Evolutionary conservation across 2,797 vertebrate genomes (phyloP).

Genomic region (Lagorchestes hirsutus): DNA sequence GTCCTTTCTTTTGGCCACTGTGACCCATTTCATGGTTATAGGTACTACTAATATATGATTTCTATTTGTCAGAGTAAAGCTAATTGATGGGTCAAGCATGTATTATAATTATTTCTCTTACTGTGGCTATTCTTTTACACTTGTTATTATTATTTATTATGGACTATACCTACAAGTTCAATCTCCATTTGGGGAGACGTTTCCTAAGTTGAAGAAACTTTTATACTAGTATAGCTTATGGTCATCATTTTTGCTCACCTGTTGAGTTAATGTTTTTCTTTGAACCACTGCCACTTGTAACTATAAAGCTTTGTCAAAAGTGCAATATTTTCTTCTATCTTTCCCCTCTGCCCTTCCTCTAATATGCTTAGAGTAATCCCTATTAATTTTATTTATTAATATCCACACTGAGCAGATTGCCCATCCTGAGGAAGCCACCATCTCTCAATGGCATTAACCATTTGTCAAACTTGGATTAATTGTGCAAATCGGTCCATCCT

Average conservation of each 20-base stretch:
- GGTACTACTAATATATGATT: background rate
- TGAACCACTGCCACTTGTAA: background rate
- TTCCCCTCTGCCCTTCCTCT: background rate
- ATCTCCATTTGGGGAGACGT: background rate
- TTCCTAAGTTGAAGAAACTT: background rate
- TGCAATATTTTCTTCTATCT: background rate
- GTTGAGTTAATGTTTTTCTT: background rate
- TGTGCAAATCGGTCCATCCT: background rate
- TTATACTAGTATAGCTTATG: background rate
- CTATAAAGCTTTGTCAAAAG: background rate
- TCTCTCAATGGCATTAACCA: background rate
- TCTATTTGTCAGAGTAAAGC: background rate
- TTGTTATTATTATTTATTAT: background rate
- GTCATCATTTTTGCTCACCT: background rate
- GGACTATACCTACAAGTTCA: background rate
- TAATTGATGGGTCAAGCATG: background rate
- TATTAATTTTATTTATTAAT: background rate
- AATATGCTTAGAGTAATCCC: background rate
- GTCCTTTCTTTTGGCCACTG: background rate
- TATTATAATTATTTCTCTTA: background rate
- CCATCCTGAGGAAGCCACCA: background rate
- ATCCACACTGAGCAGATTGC: background rate
- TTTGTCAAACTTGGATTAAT: background rate
- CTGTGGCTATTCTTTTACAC: background rate
- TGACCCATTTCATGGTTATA: background rate